These are phyloP conservation scores for Latrodectus geometricus DNA, from an alignment of 1,140 invertebrate genomes.

Conservation along the genomic window DNA sequence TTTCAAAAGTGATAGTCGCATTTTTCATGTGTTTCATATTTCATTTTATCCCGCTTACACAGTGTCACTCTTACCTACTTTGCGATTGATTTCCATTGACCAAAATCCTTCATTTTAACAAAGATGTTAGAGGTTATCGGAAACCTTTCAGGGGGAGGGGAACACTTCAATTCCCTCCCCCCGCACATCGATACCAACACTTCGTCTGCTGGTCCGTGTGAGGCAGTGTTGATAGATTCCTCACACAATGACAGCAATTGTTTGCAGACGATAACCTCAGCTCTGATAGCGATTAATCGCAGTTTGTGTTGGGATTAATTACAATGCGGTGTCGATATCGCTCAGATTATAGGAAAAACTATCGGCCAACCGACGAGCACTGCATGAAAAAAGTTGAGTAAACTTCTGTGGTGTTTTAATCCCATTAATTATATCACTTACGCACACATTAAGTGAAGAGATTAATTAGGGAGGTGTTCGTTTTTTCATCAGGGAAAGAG, in stretches of 20 bases:
- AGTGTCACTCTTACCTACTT: conserved; percentile 44
- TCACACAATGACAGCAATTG: conserved; percentile 20
- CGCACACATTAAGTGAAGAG: conserved; percentile 24
- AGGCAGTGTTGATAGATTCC: conserved; percentile 23
- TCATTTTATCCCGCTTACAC: not conserved
- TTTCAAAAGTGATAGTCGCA: too few relatives aligned
- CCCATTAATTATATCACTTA: conserved; percentile 48
- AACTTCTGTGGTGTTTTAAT: conserved; percentile 43
- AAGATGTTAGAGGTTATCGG: conserved; percentile 58
- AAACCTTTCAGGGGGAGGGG: conserved; percentile 28
- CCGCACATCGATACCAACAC: conserved; percentile 23
- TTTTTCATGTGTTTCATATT: too few relatives aligned
- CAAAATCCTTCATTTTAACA: conserved; percentile 40
- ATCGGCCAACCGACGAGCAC: not conserved
- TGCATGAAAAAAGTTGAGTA: conserved; percentile 20
- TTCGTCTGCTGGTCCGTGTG: not conserved
- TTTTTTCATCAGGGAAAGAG: conserved; percentile 1
- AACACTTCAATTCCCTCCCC: not conserved
- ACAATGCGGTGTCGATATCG: conserved; percentile 27
- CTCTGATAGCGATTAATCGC: conserved; percentile 31
- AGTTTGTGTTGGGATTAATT: conserved; percentile 39
- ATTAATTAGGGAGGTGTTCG: conserved; percentile 19
- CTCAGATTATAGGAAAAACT: conserved; percentile 38
- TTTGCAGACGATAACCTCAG: conserved; percentile 28
- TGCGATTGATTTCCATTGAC: conserved; percentile 56